Conservation (phyloP, 2,113 vertebrate species). For the Dasyprocta punctata region DNA sequence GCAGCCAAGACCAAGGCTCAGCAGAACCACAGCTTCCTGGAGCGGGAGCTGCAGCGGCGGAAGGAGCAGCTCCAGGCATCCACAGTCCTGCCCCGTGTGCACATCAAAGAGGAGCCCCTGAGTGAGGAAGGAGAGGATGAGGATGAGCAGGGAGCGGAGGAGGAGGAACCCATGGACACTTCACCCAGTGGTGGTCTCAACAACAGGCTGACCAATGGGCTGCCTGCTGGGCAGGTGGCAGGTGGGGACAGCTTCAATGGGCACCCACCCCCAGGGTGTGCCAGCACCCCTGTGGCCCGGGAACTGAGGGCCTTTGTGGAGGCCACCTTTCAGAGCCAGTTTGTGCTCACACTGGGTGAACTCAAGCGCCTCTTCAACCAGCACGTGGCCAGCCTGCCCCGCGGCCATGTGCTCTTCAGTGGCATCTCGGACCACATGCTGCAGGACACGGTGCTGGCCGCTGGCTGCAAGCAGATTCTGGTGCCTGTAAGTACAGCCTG, state of each 20-base stretch:
- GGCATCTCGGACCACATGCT: constrained; percentile 96
- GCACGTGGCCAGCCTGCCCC: constrained; percentile 95
- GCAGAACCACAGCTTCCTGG: constrained; percentile 89
- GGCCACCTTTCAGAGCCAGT: constrained; percentile 93
- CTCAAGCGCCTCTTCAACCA: constrained; percentile 97
- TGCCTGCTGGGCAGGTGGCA: constrained; percentile 81
- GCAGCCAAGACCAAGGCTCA: constrained; percentile 90
- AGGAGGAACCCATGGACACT: constrained; percentile 93
- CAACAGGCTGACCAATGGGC: constrained; percentile 90
- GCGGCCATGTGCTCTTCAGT: constrained; percentile 90
- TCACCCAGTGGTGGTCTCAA: constrained; percentile 75
- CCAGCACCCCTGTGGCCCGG: constrained; percentile 78
- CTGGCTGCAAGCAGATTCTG: constrained; percentile 96
- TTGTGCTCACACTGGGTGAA: constrained; percentile 96
- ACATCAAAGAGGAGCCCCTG: constrained; percentile 80
- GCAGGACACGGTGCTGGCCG: constrained; percentile 94
- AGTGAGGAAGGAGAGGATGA: constrained; percentile 91
- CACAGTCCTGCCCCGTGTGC: neutral
- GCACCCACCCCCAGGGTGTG: constrained; percentile 80
- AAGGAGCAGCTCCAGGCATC: constrained; percentile 79
- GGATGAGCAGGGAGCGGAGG: constrained; percentile 89
- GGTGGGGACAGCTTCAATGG: constrained; percentile 86
- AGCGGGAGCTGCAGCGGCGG: constrained; percentile 89
- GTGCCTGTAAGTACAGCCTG: constrained; percentile 95
- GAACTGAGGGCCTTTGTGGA: constrained; percentile 95